Conservation (phyloP, 2,113 vertebrate genomes). For the Hydrolagus affinis region DNA sequence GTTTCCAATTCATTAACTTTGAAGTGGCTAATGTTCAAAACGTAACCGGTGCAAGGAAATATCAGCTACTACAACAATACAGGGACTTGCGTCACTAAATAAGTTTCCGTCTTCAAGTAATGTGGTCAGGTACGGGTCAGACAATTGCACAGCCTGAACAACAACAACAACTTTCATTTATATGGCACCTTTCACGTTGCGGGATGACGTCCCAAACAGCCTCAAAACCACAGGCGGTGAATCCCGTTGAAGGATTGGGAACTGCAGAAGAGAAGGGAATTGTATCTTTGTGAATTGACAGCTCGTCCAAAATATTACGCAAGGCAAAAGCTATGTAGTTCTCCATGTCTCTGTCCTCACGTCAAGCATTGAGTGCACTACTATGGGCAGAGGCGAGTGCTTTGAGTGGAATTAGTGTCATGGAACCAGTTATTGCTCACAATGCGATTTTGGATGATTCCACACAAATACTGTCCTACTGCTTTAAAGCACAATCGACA, state of each 20-base stretch:
- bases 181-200: no score
- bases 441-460: no score
- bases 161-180: no score
- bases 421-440: no score
- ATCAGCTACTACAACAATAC: not conserved
- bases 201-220: not conserved
- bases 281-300: not conserved
- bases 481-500: no score
- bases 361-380: no score
- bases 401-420: no score
- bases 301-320: not conserved
- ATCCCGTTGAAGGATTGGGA: not conserved
- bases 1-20: not conserved
- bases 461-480: no score
- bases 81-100: not conserved
- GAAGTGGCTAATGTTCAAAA: not conserved
- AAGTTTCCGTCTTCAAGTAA: not conserved
- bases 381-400: no score
- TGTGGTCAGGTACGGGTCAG: not conserved
- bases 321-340: no score
- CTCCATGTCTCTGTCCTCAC: not conserved
- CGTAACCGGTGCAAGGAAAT: not conserved
- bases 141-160: no score
- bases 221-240: constrained; percentile 21
- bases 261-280: not conserved